These are phyloP conservation scores for Lasioglossum albipes DNA, from an alignment of 1,140 invertebrate genomes.

Conservation along the genomic window DNA sequence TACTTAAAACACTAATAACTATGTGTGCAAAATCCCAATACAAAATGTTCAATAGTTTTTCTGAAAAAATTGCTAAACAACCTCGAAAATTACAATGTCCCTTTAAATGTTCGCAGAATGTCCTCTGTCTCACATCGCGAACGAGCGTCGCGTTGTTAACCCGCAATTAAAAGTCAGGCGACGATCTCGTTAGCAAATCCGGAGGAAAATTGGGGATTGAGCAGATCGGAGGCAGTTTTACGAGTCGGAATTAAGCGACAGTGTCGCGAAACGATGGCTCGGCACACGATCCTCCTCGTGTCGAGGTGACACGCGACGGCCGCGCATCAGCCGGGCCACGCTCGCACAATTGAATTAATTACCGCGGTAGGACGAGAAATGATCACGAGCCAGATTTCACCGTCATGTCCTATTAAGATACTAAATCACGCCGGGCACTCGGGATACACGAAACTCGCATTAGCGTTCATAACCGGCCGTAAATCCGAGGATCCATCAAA, in stretches of 20 bases:
- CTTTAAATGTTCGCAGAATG: no score
- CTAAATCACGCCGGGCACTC: constrained; percentile 38
- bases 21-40: no score
- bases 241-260: neutral
- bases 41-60: no score
- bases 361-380: constrained; percentile 31
- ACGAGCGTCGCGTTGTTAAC: neutral
- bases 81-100: no score
- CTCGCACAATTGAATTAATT: constrained; percentile 57
- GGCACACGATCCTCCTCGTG: neutral
- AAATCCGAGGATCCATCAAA: constrained; percentile 45
- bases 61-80: no score
- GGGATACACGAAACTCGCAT: constrained; percentile 59
- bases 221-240: neutral
- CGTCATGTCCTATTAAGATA: constrained; percentile 58
- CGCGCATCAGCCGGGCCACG: neutral
- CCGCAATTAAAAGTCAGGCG: neutral
- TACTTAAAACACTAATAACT: no score
- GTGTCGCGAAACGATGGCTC: constrained; percentile 2
- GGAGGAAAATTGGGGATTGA: constrained; percentile 26
- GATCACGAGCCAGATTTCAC: constrained; percentile 45
- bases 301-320: neutral
- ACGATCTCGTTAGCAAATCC: constrained; percentile 1
- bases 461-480: constrained; percentile 48
- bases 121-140: no score